phyloP scores from a whole-genome alignment of 2,888 invertebrate genomes.

The Orchesella flavescens region DNA sequence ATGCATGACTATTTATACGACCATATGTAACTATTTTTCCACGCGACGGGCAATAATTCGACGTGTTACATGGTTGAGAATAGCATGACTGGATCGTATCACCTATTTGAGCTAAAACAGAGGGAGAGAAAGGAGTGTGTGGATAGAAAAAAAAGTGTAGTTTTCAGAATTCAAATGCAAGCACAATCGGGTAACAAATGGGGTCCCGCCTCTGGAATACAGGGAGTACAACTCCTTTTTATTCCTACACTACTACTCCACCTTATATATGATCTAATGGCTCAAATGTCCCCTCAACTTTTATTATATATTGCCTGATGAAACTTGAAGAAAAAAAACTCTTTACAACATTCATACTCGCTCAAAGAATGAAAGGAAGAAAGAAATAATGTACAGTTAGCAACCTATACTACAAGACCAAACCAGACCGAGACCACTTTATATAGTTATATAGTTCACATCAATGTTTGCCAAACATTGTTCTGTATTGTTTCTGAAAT shows the following conservation, averaged over 20 bases:
- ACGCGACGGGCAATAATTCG: background rate
- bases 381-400: background rate
- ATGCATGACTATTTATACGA: constrained; percentile 21
- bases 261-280: background rate
- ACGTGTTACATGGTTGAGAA: constrained; percentile 1
- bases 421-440: too few relatives aligned
- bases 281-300: constrained; percentile 11
- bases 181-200: constrained; percentile 43
- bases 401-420: background rate
- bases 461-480: background rate
- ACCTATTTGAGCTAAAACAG: background rate
- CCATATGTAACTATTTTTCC: background rate
- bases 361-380: background rate
- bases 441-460: too few relatives aligned
- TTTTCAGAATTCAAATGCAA: constrained; percentile 6
- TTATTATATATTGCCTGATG: constrained; percentile 49
- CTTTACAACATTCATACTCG: constrained; percentile 11
- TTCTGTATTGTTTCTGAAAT: constrained; percentile 25
- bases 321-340: constrained; percentile 25
- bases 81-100: constrained; percentile 33
- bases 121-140: too few relatives aligned
- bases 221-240: background rate
- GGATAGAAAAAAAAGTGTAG: background rate
- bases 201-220: constrained; percentile 30
- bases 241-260: background rate